Base-by-base conservation (phyloP, 2,888 invertebrate genomes). In the Neoitamus cyanurus region DNA sequence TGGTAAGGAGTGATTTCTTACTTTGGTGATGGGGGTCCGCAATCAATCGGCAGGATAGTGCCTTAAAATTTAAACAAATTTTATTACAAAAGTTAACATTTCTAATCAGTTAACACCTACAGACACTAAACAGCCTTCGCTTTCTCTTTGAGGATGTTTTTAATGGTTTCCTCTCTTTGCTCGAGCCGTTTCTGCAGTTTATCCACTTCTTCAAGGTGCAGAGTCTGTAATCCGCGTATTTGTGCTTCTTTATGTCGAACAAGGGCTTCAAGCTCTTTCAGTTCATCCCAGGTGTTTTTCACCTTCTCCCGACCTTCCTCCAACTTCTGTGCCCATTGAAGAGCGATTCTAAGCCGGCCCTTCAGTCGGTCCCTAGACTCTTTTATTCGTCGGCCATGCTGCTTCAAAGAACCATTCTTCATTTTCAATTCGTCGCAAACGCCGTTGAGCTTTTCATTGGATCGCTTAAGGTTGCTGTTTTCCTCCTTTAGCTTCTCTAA, bases 201-300 rank as follows among this genome's bases (percentile, higher is more conserved):
- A 0, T 90, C 90, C 85, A 91, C 87, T 86, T 91, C 91, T 70
- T 89, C 88, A 20, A 88, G 73, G 84, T 90, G 89, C 0, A 90
- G 88, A 0, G 88, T 86, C 28, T 91, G 90, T 31, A 92, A 84
- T 0, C 90, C 90, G 5, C 89, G 90, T 37, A 91, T 88, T 84
- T 91, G 90, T 0, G 90, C 88, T 85, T 91, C 92, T 86, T 91
- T 91, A 85, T 91, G 90, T 85, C 90, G 89, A 0, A 91, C 89
- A 72, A 91, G 87, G 9, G 89, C 88, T 75, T 91, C 90, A 2
- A 91, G 87, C 13, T 90, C 89, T 42, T 89, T 90, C 9, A 91
- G 88, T 7, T 90, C 89, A 85, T 90, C 89, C 88, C 90, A 91
- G 0, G 90, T 89, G 75, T 87, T 89, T 20, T 89, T 89, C 80